These are phyloP conservation scores for Drosophila robusta DNA, from an alignment of 2,888 invertebrate species.

Conservation along the genomic window DNA sequence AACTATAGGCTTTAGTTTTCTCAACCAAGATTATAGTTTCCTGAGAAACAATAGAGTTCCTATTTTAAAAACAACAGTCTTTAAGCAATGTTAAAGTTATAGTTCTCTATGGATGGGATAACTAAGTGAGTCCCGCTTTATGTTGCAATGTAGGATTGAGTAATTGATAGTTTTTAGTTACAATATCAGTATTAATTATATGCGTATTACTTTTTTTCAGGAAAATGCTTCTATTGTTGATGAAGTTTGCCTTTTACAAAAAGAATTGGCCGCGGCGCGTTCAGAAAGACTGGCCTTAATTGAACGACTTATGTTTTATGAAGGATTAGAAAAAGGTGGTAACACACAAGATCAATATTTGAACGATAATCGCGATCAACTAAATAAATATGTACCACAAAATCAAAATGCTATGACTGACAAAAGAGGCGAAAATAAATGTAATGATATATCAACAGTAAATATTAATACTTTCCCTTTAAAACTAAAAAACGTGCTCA, in stretches of 20 bases:
- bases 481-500: slow-evolving; percentile 87
- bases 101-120: too few relatives aligned
- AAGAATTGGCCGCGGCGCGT: slow-evolving; percentile 91
- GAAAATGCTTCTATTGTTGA: slow-evolving; percentile 95
- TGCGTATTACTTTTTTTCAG: slow-evolving; percentile 83
- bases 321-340: slow-evolving; percentile 83
- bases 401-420: slow-evolving; percentile 19
- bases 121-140: too few relatives aligned
- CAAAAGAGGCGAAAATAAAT: slow-evolving; percentile 72
- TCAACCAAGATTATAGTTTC: too few relatives aligned
- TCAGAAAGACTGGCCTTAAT: slow-evolving; percentile 93
- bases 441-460: slow-evolving; percentile 21
- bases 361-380: slow-evolving; percentile 31
- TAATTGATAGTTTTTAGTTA: too few relatives aligned
- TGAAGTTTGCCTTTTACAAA: slow-evolving; percentile 93
- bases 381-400: slow-evolving; percentile 10
- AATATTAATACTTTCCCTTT: slow-evolving; percentile 89
- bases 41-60: too few relatives aligned
- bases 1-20: too few relatives aligned
- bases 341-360: slow-evolving; percentile 20
- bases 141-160: too few relatives aligned
- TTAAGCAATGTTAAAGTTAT: too few relatives aligned
- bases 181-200: background rate
- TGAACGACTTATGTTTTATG: slow-evolving; percentile 90
- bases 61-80: too few relatives aligned